These are phyloP conservation scores for Leucozona laternaria DNA, from an alignment of 2,888 invertebrate genomes.

Conservation along the genomic window DNA sequence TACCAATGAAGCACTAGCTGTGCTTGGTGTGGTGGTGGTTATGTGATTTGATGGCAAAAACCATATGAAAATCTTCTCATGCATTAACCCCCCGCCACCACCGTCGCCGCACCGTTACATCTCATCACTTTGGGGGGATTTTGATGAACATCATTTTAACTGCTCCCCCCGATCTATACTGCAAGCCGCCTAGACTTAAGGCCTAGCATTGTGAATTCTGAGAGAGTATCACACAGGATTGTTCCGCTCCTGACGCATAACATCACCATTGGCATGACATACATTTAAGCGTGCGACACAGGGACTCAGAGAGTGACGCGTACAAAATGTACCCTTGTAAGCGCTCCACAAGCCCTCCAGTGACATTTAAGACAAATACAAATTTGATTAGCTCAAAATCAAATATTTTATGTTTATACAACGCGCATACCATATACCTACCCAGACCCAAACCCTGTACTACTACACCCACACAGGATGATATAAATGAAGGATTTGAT, in stretches of 20 bases:
- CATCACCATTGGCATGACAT: slow-evolving; percentile 38
- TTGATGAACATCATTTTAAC: slow-evolving; percentile 69
- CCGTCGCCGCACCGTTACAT: slow-evolving; percentile 47
- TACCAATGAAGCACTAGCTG: neutral
- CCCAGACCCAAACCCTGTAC: neutral
- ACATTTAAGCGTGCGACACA: slow-evolving; percentile 30
- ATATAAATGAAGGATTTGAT: slow-evolving; percentile 61
- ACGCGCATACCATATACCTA: slow-evolving; percentile 7
- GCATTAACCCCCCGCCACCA: too few species aligned
- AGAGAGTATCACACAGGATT: slow-evolving; percentile 12
- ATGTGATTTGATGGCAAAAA: slow-evolving; percentile 65
- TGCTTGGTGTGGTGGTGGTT: slow-evolving; percentile 16
- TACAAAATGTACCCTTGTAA: slow-evolving; percentile 21
- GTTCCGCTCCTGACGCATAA: slow-evolving; percentile 37
- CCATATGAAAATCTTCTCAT: slow-evolving; percentile 74
- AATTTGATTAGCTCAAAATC: slow-evolving; percentile 74
- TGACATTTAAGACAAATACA: slow-evolving; percentile 72
- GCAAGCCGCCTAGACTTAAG: neutral
- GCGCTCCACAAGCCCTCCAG: slow-evolving; percentile 28
- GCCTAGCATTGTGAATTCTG: slow-evolving; percentile 3
- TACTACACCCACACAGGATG: neutral
- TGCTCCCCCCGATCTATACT: slow-evolving; percentile 36
- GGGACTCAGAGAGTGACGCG: slow-evolving; percentile 4
- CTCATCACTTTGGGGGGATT: slow-evolving; percentile 70
- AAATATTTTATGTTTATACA: slow-evolving; percentile 69